Conservation (phyloP, 2,797 vertebrate genomes). For the Sebastes flavidus region DNA sequence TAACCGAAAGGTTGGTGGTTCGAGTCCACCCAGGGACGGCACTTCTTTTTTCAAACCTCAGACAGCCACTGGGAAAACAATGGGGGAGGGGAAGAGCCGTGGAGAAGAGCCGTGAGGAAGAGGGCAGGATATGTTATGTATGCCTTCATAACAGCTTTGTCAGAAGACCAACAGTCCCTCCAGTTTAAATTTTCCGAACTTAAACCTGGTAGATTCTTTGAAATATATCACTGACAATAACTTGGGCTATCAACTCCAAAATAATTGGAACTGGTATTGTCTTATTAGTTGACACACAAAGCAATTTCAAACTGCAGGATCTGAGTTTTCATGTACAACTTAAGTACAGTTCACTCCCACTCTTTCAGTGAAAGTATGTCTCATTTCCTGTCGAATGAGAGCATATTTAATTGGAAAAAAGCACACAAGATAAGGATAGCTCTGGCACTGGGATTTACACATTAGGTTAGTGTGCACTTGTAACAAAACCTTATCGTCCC, state of each 20-base stretch:
- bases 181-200: not conserved
- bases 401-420: not conserved
- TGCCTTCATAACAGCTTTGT: not conserved
- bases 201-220: not conserved
- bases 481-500: slow-evolving; percentile 4
- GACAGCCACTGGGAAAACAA: not conserved
- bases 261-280: not conserved
- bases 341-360: too few species aligned
- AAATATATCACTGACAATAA: not conserved
- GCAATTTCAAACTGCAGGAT: too few species aligned
- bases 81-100: not conserved
- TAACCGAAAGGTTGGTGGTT: not conserved
- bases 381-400: too few species aligned
- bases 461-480: not conserved
- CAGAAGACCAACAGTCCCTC: not conserved
- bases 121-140: too few species aligned
- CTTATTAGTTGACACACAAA: too few species aligned
- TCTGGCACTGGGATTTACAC: too few species aligned
- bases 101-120: not conserved
- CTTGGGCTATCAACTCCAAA: not conserved
- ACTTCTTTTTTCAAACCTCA: too few species aligned
- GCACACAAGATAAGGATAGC: not conserved
- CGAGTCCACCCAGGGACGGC: not conserved
- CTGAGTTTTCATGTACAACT: too few species aligned
- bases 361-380: too few species aligned